phyloP scores from a whole-genome alignment of 2,113 vertebrate genomes.

The Pongo pygmaeus region DNA sequence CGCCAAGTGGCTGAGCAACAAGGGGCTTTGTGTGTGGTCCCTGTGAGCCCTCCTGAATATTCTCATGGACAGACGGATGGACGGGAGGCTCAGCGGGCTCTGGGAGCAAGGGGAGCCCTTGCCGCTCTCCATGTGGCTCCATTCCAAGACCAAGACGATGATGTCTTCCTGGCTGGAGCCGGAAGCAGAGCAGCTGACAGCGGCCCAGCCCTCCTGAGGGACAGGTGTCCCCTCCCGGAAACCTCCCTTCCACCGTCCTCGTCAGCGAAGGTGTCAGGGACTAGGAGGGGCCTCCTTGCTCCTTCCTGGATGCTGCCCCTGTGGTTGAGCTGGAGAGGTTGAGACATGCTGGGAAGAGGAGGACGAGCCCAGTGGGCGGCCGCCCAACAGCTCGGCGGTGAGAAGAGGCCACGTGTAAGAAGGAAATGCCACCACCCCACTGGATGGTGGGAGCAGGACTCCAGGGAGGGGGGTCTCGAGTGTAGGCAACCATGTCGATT shows the following conservation, averaged over 20 bases:
- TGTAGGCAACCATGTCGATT: neutral
- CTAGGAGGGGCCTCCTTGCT: neutral
- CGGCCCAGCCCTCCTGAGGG: neutral
- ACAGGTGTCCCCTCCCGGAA: neutral
- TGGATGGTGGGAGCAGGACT: neutral
- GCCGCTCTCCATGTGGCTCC: neutral
- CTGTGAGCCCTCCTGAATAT: neutral
- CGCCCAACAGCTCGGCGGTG: neutral
- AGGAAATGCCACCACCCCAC: neutral
- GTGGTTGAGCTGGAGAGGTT: rapidly evolving
- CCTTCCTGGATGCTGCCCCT: neutral
- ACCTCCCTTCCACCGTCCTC: neutral
- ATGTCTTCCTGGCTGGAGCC: neutral
- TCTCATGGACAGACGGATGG: neutral
- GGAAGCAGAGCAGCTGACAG: neutral
- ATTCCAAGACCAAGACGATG: neutral
- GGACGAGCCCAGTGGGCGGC: neutral
- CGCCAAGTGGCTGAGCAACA: neutral
- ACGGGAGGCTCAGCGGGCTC: neutral
- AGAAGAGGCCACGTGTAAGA: neutral
- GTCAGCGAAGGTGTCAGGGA: neutral
- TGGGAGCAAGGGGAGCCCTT: neutral
- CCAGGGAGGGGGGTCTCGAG: neutral
- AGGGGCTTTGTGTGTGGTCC: neutral
- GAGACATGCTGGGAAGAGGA: neutral